phyloP scores from a whole-genome alignment of 1,140 invertebrate species.

The Sycobia sp. region DNA sequence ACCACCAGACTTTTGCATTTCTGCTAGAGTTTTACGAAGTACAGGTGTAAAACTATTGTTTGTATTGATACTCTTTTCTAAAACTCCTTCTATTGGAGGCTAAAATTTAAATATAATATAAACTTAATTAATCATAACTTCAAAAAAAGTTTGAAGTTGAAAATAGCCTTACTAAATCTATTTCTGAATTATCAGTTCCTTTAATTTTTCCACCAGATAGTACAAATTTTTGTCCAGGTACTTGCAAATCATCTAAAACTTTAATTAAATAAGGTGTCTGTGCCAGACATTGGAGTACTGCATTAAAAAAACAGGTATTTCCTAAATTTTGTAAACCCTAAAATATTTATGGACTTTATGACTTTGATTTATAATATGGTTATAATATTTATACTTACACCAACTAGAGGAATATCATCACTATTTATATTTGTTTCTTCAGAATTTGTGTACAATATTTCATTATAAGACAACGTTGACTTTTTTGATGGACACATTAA shows the following conservation, averaged over 20 bases:
- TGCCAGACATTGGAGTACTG: constrained; percentile 88
- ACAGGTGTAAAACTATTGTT: constrained; percentile 66
- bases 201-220: constrained; percentile 73
- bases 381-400: constrained; percentile 35
- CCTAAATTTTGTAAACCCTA: constrained; percentile 84
- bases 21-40: constrained; percentile 51
- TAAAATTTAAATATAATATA: constrained; percentile 40
- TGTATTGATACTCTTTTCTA: constrained; percentile 76
- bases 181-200: constrained; percentile 56
- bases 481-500: constrained; percentile 8
- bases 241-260: constrained; percentile 72
- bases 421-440: constrained; percentile 33
- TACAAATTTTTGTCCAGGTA: constrained; percentile 71
- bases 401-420: constrained; percentile 46
- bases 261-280: constrained; percentile 82
- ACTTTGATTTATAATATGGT: neutral
- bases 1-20: constrained; percentile 58
- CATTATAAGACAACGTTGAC: constrained; percentile 17
- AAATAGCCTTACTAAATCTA: constrained; percentile 56
- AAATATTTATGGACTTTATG: constrained; percentile 34
- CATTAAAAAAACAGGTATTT: constrained; percentile 97
- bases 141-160: constrained; percentile 19
- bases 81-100: constrained; percentile 69
- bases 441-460: constrained; percentile 18
- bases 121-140: constrained; percentile 13